Evolutionary conservation across 2,113 vertebrate genomes (phyloP).

Genomic region (Accipiter virgatus): DNA sequence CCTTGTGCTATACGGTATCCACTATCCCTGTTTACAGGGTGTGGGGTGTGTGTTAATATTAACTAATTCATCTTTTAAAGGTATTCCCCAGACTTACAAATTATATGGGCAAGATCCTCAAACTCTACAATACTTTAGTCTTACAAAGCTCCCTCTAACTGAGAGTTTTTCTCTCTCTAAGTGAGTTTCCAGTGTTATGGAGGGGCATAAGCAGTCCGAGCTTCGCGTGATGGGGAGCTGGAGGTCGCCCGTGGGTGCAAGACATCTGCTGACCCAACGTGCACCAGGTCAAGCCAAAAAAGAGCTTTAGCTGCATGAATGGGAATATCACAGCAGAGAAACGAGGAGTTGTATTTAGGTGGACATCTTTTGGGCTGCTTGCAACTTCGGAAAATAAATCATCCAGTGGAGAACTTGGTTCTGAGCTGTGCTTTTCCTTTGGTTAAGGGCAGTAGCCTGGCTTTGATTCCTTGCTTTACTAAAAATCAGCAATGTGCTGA

Average conservation of each 20-base stretch:
- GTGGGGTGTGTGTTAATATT: background rate
- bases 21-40: accelerated
- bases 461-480: background rate
- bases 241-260: background rate
- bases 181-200: background rate
- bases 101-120: background rate
- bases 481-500: background rate
- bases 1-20: background rate
- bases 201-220: no score
- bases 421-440: background rate
- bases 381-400: no score
- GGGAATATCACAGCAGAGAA: background rate
- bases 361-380: accelerated
- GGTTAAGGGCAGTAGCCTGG: background rate
- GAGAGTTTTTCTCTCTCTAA: background rate
- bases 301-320: background rate
- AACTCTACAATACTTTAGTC: background rate
- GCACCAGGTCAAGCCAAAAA: accelerated
- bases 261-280: accelerated
- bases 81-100: background rate
- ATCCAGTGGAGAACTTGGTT: accelerated
- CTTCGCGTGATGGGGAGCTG: background rate
- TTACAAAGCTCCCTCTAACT: background rate
- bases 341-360: accelerated
- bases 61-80: background rate